Conservation (phyloP, 2,888 invertebrate species). For the Macaria liturata region DNA sequence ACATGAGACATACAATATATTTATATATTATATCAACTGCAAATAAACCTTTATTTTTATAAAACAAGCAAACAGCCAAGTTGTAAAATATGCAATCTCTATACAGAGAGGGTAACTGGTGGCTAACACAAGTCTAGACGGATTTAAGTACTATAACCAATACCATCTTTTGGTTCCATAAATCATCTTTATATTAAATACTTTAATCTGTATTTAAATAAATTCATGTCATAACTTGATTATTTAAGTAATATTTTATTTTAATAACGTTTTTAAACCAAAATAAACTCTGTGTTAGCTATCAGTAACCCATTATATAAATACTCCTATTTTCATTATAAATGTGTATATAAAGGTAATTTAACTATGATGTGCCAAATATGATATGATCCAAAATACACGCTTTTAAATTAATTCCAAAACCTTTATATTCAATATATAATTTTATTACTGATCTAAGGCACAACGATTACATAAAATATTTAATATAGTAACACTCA, state of each 20-base stretch:
- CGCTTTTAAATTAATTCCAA: slow-evolving; percentile 61
- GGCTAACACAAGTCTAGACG: no score
- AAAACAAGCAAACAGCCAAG: slow-evolving; percentile 77
- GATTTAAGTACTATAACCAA: no score
- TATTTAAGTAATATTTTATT: no score
- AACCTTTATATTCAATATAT: slow-evolving; percentile 34
- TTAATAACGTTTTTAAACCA: no score
- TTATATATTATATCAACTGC: slow-evolving; percentile 60
- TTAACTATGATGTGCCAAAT: slow-evolving; percentile 48
- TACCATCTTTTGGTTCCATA: no score
- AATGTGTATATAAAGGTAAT: slow-evolving; percentile 18
- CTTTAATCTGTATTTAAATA: no score
- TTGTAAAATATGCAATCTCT: slow-evolving; percentile 53
- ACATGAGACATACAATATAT: slow-evolving; percentile 55
- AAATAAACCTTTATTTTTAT: slow-evolving; percentile 67
- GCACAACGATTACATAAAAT: slow-evolving; percentile 69
- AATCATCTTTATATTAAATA: no score
- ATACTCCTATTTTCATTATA: no score
- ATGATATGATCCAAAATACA: slow-evolving; percentile 54
- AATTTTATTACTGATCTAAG: slow-evolving; percentile 71
- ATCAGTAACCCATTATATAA: no score
- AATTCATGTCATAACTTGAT: no score
- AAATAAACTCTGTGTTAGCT: no score
- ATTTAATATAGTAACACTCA: slow-evolving; percentile 43
- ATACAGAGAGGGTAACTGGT: slow-evolving; percentile 26